Evolutionary conservation across 2,888 invertebrate genomes (phyloP).

Genomic region (Lycophotia porphyrea): DNA sequence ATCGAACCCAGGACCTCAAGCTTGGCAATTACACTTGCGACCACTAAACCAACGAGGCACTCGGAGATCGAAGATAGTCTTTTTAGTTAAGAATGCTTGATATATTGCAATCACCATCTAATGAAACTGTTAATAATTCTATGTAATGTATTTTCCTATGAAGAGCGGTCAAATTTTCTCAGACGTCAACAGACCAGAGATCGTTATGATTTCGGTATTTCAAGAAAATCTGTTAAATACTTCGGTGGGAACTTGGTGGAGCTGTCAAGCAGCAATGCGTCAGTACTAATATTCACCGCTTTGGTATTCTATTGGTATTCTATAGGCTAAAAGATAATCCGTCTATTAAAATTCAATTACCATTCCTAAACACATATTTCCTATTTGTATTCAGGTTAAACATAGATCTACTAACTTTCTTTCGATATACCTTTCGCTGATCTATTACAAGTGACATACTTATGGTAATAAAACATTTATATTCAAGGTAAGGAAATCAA

Average conservation of each 20-base stretch:
- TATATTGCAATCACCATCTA: no score
- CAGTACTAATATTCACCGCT: neutral
- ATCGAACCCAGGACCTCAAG: no score
- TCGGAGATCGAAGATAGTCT: no score
- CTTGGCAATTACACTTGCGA: no score
- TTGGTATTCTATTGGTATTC: constrained; percentile 11
- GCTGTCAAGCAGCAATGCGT: neutral
- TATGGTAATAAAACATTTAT: constrained; percentile 21
- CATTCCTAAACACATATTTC: constrained; percentile 38
- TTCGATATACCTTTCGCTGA: constrained; percentile 40
- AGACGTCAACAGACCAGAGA: neutral
- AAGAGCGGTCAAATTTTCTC: neutral
- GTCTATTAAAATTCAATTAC: constrained; percentile 43
- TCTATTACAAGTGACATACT: constrained; percentile 37
- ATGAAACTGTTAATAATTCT: no score
- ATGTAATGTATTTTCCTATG: neutral
- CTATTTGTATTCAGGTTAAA: constrained; percentile 56
- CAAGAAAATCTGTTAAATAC: neutral
- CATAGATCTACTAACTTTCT: constrained; percentile 50
- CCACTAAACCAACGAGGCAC: no score
- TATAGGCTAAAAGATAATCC: constrained; percentile 18
- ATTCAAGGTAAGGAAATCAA: constrained; percentile 2
- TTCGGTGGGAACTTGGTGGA: neutral
- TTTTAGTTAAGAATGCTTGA: no score
- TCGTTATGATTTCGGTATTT: neutral